A percentile compares a stretch with the other conserved stretches of the same genome.
Conservation (phyloP, 2,113 vertebrate species). For the Cercocebus atys region DNA sequence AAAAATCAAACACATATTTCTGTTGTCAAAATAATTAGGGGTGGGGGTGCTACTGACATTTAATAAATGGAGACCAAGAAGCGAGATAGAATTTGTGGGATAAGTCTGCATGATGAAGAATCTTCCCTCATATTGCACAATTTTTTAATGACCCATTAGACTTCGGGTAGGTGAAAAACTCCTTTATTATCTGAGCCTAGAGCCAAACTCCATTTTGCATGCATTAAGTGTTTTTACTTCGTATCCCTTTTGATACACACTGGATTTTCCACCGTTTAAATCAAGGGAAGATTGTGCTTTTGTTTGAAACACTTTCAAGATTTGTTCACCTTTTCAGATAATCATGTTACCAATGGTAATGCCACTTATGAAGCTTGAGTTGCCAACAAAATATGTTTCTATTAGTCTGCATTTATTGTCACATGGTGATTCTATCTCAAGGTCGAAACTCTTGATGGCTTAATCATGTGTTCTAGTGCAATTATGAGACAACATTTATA, state of each 20-base stretch:
- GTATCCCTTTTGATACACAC: background rate
- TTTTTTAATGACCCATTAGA: background rate
- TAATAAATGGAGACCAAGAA: background rate
- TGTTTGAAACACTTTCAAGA: slow-evolving; percentile 55
- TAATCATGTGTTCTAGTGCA: background rate
- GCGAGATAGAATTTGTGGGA: background rate
- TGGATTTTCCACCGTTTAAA: background rate
- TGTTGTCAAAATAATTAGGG: background rate
- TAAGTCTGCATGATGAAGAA: background rate
- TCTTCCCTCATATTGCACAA: background rate
- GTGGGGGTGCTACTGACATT: background rate
- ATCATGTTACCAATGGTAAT: background rate
- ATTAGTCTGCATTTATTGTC: background rate
- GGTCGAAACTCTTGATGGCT: background rate
- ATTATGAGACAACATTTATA: background rate
- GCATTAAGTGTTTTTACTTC: background rate
- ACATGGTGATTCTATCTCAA: background rate
- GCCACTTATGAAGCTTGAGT: background rate
- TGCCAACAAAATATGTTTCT: slow-evolving; percentile 15
- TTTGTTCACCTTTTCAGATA: slow-evolving; percentile 24
- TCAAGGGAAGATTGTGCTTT: background rate
- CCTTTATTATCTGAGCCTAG: background rate
- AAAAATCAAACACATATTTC: background rate
- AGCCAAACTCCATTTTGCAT: background rate
- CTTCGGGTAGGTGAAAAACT: background rate